Percentiles rank a stretch among this genome's conserved stretches.
Conservation (phyloP, 2,797 vertebrate species). For the Falco naumanni region DNA sequence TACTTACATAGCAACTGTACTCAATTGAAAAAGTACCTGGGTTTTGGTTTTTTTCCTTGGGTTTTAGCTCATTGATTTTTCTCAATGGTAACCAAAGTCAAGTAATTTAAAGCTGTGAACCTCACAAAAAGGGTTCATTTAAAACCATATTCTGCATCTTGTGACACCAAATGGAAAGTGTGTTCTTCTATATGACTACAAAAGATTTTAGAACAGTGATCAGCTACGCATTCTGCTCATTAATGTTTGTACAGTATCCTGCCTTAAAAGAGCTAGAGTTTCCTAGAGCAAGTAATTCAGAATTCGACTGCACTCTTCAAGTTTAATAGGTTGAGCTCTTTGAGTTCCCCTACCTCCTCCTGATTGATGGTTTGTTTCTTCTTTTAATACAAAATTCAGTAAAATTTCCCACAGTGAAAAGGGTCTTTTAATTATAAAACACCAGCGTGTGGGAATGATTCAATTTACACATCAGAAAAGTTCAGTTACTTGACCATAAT, state of each 20-base stretch:
- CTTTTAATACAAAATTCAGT: constrained; percentile 73
- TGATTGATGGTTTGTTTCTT: constrained; percentile 71
- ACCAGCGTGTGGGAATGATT: constrained; percentile 63
- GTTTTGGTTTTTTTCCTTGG: not conserved
- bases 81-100: constrained; percentile 59
- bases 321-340: constrained; percentile 66
- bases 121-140: constrained; percentile 57
- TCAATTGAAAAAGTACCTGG: constrained; percentile 42
- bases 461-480: constrained; percentile 73
- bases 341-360: constrained; percentile 62
- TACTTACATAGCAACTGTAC: not conserved
- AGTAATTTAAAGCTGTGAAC: constrained; percentile 70
- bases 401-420: constrained; percentile 70
- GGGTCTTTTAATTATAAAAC: constrained; percentile 75
- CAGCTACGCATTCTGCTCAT: constrained; percentile 44
- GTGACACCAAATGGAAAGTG: constrained; percentile 63
- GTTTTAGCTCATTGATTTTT: constrained; percentile 61
- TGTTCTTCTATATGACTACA: constrained; percentile 64
- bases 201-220: constrained; percentile 59
- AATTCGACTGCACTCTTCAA: constrained; percentile 43
- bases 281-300: constrained; percentile 59
- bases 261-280: constrained; percentile 58
- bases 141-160: constrained; percentile 58
- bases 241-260: constrained; percentile 48
- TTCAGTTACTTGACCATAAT: constrained; percentile 62